A percentile compares a stretch with the other conserved stretches of the same genome.
Conservation (phyloP, 2,113 vertebrate genomes). For the Tachuris rubrigastra region DNA sequence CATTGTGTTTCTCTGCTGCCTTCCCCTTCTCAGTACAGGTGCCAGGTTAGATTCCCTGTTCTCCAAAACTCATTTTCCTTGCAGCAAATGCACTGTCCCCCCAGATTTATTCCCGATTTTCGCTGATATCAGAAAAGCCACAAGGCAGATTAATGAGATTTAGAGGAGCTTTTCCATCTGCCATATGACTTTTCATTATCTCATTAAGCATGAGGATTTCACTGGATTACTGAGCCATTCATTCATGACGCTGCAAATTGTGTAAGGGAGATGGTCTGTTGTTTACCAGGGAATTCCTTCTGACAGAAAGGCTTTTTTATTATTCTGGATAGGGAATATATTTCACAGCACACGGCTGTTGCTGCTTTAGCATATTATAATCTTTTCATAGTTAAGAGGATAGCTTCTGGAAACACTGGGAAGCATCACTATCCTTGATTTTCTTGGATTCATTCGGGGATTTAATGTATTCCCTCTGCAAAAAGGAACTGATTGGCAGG, state of each 20-base stretch:
- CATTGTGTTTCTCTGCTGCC: background rate
- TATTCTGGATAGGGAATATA: background rate
- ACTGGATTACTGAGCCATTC: background rate
- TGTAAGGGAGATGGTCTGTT: background rate
- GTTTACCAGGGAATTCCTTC: background rate
- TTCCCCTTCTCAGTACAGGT: background rate
- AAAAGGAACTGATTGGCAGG: background rate
- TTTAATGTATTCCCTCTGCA: background rate
- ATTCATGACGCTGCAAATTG: background rate
- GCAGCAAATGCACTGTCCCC: background rate
- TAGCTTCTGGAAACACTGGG: background rate
- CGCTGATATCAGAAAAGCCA: background rate
- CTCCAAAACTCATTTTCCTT: background rate
- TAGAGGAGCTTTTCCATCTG: background rate
- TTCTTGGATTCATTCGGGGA: background rate
- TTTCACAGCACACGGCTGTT: background rate
- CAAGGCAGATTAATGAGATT: slow-evolving; percentile 29
- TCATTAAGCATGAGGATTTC: background rate
- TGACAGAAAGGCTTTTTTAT: background rate
- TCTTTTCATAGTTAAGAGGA: background rate
- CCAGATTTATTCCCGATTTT: background rate
- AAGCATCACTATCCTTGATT: background rate
- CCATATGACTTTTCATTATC: background rate
- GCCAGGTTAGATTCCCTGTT: background rate
- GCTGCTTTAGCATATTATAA: background rate